Evolutionary conservation across 2,113 vertebrate genomes (phyloP).

Genomic region (Daphoenositta chrysoptera): DNA sequence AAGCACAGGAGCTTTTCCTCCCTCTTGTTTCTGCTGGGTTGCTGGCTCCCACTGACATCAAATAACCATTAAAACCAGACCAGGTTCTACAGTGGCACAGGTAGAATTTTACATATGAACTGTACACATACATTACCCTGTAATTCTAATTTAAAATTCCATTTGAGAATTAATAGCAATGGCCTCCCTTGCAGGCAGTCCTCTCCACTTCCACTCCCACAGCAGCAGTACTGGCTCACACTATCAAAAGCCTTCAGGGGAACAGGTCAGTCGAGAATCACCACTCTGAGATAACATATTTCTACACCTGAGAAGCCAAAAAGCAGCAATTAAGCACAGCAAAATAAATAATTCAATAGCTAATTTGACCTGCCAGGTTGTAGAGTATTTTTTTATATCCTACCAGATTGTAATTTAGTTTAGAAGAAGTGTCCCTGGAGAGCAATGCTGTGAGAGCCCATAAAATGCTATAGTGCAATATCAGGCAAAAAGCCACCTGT

Average conservation of each 20-base stretch:
- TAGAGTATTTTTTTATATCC: slow-evolving; percentile 23
- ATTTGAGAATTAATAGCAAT: not conserved
- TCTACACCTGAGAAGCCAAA: slow-evolving; percentile 34
- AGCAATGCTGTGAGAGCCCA: not conserved
- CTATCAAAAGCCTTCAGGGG: not conserved
- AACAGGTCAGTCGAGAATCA: slow-evolving; percentile 22
- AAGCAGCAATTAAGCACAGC: slow-evolving; percentile 55
- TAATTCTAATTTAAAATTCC: not conserved
- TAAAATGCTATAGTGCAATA: not conserved
- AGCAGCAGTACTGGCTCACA: not conserved
- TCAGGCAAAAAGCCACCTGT: not conserved
- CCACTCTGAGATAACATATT: not conserved
- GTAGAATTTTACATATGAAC: not conserved
- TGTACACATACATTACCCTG: not conserved
- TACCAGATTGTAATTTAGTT: slow-evolving; percentile 36
- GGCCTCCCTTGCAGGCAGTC: not conserved
- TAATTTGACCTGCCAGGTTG: slow-evolving; percentile 51
- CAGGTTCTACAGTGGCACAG: not conserved
- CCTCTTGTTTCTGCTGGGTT: not conserved
- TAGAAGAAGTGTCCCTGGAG: slow-evolving; percentile 18
- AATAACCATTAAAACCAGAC: not conserved
- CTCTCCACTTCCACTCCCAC: not conserved
- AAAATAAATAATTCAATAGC: slow-evolving; percentile 65
- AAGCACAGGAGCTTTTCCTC: not conserved
- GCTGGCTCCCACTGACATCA: not conserved